Conservation (phyloP, 2,113 vertebrate genomes). For the Mystacornis crossleyi region DNA sequence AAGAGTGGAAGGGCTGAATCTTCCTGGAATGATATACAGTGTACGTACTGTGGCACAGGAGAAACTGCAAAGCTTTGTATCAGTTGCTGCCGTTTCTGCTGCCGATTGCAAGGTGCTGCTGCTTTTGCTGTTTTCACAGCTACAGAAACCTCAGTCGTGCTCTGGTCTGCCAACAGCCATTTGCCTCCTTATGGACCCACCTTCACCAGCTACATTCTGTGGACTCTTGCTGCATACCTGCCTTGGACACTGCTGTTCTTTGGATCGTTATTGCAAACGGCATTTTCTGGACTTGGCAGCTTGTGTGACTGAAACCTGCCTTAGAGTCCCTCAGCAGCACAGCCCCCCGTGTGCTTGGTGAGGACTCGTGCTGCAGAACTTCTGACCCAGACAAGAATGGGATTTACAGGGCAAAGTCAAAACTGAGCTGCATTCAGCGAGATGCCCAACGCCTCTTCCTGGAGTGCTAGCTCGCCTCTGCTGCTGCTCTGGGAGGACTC, state of each 20-base stretch:
- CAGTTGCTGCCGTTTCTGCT: conserved; percentile 59
- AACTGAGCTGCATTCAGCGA: conserved; percentile 61
- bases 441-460: conserved; percentile 80
- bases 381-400: conserved; percentile 44
- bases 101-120: conserved; percentile 54
- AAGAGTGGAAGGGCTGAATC: conserved; percentile 72
- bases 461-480: conserved; percentile 69
- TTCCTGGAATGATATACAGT: conserved; percentile 69
- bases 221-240: not conserved
- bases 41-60: conserved; percentile 63
- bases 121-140: conserved; percentile 22
- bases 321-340: not conserved
- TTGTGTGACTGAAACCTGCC: not conserved
- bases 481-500: conserved; percentile 79
- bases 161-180: not conserved
- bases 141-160: not conserved
- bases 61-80: conserved; percentile 68
- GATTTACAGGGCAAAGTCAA: conserved; percentile 17
- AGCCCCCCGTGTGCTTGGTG: not conserved
- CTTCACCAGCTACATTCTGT: not conserved
- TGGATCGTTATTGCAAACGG: not conserved
- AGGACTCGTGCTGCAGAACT: not conserved
- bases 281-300: not conserved
- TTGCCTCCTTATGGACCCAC: not conserved
- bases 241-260: not conserved